Evolutionary conservation across 92 coral and sea anemone species (phyloP), one percentile per base, ranked within the genome.

Genomic region (Ricordea florida): DNA sequence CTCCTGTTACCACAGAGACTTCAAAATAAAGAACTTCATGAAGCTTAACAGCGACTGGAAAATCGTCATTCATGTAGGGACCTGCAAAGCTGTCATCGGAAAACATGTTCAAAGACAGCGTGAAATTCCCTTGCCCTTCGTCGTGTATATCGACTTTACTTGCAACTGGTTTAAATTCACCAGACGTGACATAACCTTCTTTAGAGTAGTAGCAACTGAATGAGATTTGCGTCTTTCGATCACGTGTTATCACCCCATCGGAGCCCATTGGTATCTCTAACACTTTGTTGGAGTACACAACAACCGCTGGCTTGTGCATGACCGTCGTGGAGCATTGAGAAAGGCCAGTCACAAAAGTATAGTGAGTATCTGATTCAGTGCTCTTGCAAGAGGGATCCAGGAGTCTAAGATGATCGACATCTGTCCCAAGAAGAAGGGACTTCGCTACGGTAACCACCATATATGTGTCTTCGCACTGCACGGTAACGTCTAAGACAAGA

Each of bases 221-320:
- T 17, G 60, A 45, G 8, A 74, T 74, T 34, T 74, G 38, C 0
- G 60, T 18, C 4, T 66, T 45, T 20, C 57, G 68, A 52, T 28
- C 58, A 18, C 80, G 80, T 7, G 80, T 73, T 17, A 73, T 24
- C 5, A 59, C 40, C 22, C 1, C 57, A 17, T 56, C 14, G 1
- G 30, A 24, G 27, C 41, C 21, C 20, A 58, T 24, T 5, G 81
- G 26, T 30, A 43, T 26, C 34, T 21, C 72, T 27, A 47, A 47
- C 35, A 74, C 81, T 57, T 33, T 60, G 71, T 74, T 74, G 25
- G 71, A 57, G 72, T 74, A 74, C 9, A 74, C 32, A 18, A 74
- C 14, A 15, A 40, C 33, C n/a, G 50, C 22, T 15, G 29, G 27
- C 10, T 59, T 61, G 5, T 46, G 40, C 32, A 20, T 61, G 22